A percentile compares a stretch with the other conserved stretches of the same genome.
These are phyloP conservation scores for Exocentrus adspersus DNA, from an alignment of 2,888 invertebrate species.

Conservation along the genomic window DNA sequence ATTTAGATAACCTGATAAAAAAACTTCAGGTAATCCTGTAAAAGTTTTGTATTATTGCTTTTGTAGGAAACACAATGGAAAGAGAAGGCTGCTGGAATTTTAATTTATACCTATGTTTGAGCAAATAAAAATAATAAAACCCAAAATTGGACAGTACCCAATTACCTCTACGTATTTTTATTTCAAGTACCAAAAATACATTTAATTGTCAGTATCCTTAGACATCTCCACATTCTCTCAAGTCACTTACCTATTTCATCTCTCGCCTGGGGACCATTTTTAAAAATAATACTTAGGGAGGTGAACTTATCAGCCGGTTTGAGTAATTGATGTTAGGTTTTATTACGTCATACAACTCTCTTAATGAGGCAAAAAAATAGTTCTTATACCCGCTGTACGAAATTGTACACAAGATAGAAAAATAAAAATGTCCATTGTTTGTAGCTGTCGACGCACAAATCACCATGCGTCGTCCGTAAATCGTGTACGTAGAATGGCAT, in stretches of 20 bases:
- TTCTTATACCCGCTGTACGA: too few relatives aligned
- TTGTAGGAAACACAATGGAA: background rate
- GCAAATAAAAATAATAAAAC: background rate
- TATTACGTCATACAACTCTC: conserved; percentile 25
- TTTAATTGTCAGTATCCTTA: background rate
- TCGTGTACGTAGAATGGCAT: too few relatives aligned
- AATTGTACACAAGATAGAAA: too few relatives aligned
- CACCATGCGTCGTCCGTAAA: too few relatives aligned
- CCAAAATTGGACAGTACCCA: background rate
- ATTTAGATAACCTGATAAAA: too few relatives aligned
- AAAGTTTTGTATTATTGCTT: too few relatives aligned
- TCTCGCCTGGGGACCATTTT: conserved; percentile 10
- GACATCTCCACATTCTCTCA: background rate
- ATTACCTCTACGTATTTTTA: background rate
- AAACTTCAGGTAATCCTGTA: too few relatives aligned
- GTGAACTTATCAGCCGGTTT: conserved; percentile 29
- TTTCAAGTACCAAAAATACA: background rate
- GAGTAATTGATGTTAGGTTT: conserved; percentile 27
- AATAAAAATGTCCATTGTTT: too few relatives aligned
- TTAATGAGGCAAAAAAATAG: conserved; percentile 18
- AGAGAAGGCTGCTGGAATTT: background rate
- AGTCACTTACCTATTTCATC: background rate
- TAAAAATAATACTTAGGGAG: conserved; percentile 28
- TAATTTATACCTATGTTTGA: background rate
- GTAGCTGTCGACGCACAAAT: too few relatives aligned